These are phyloP conservation scores for Agonopterix arenella DNA, from an alignment of 2,888 invertebrate genomes.

Conservation along the genomic window DNA sequence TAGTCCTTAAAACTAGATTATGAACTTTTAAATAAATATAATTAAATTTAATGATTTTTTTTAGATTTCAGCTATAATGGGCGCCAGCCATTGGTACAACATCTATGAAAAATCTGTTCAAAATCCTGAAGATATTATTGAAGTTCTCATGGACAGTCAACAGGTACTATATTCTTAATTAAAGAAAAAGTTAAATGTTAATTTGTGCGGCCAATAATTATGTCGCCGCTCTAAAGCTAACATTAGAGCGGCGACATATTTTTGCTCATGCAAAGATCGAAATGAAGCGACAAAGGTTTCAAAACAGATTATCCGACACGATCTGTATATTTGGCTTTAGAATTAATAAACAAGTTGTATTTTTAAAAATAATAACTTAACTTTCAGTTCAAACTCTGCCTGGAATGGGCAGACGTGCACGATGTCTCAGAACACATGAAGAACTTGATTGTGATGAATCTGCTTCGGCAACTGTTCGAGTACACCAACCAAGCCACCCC, in stretches of 20 bases:
- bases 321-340: no score
- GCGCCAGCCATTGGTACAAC: slow-evolving; percentile 76
- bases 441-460: slow-evolving; percentile 69
- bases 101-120: slow-evolving; percentile 75
- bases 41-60: slow-evolving; percentile 16
- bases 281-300: no score
- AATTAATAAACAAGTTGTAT: no score
- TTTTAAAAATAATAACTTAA: no score
- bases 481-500: slow-evolving; percentile 64
- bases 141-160: slow-evolving; percentile 73
- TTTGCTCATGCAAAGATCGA: no score
- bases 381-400: slow-evolving; percentile 80
- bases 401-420: slow-evolving; percentile 83
- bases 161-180: slow-evolving; percentile 40
- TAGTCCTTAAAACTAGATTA: no score
- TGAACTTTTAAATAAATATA: no score
- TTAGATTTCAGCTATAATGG: slow-evolving; percentile 75
- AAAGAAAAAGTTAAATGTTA: neutral
- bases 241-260: no score
- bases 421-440: slow-evolving; percentile 75
- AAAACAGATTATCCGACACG: no score
- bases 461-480: slow-evolving; percentile 75
- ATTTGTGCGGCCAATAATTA: no score
- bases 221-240: no score
- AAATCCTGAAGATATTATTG: slow-evolving; percentile 71